Evolutionary conservation across 2,113 vertebrate genomes (phyloP), one percentile per base, ranked within the genome.

Genomic region (Xiphias gladius): DNA sequence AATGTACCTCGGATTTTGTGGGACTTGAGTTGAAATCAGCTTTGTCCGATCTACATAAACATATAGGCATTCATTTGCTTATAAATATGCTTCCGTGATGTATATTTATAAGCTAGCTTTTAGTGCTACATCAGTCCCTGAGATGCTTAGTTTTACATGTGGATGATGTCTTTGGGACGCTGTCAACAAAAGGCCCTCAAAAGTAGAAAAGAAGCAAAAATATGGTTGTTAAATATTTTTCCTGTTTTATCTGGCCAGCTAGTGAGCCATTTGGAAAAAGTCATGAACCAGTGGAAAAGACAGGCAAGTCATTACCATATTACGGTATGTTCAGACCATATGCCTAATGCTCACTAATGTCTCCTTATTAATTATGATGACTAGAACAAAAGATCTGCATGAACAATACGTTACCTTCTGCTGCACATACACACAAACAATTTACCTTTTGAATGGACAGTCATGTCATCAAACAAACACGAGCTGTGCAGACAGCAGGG

Each of bases 371-470:
- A 76, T 62, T 59, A 26, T 26, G 14, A 19, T 55, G 17, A 80
- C 62, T 61, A 48, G 17, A 80, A 30, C 32, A 28, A 73, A 16
- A 73, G 5, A 69, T 79, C 24, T 73, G 50, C 70, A 79, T 69
- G 52, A 91, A 74, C 37, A 19, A 72, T 46, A 57, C 0, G 16
- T 8, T 11, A 12, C 28, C n/a, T 59, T 71, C 35, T 50, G 6
- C 58, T 14, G 22, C 66, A 26, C 70, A 69, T 58, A 80, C 58
- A 81, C n/a, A 63, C 4, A 80, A 71, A 24, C 76, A 65, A 62
- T 85, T 74, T 84, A 76, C 71, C 79, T 77, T 90, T 85, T 83
- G 83, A 91, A 76, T 71, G 73, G 73, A 77, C 80, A 75, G 82
- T 32, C 52, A 50, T 63, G 67, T 84, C 80, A 80, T 86, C 46